phyloP scores from a whole-genome alignment of 2,888 invertebrate species.

The Andrena fulva region DNA sequence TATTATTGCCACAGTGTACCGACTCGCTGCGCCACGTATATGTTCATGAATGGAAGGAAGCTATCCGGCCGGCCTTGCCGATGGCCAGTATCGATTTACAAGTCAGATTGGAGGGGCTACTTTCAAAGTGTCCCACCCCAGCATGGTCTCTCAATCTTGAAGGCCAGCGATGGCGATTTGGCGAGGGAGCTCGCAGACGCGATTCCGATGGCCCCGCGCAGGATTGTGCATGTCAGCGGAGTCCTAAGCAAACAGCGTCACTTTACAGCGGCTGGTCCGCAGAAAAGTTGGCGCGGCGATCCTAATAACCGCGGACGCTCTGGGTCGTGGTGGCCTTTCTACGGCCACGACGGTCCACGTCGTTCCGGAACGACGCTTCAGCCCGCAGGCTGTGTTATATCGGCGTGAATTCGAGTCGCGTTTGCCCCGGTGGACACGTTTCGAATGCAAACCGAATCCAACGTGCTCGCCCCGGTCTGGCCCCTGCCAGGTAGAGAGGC shows the following conservation, averaged over 20 bases:
- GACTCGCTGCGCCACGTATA: no score
- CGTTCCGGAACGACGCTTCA: slow-evolving; percentile 58
- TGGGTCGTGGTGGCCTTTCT: not conserved
- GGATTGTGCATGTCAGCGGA: slow-evolving; percentile 32
- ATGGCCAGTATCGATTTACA: no score
- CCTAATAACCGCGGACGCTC: slow-evolving; percentile 47
- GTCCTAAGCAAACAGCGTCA: slow-evolving; percentile 54
- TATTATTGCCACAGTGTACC: not conserved
- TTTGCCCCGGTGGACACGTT: slow-evolving; percentile 70
- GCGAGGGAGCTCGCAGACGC: not conserved
- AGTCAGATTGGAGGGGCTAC: not conserved
- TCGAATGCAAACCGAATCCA: slow-evolving; percentile 77
- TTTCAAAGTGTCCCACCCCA: not conserved
- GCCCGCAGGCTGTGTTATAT: slow-evolving; percentile 46
- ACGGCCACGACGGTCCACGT: slow-evolving; percentile 3
- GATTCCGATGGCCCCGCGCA: not conserved
- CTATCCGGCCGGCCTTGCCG: no score
- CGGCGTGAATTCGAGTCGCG: slow-evolving; percentile 77
- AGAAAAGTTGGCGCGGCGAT: slow-evolving; percentile 27
- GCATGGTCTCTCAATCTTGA: not conserved
- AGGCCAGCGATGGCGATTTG: not conserved
- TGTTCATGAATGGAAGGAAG: no score
- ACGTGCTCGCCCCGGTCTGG: slow-evolving; percentile 27
- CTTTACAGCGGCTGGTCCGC: slow-evolving; percentile 5
- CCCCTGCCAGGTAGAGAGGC: slow-evolving; percentile 38